Base-by-base conservation (phyloP, 2,113 vertebrate genomes). In the Myiozetetes cayanensis region DNA sequence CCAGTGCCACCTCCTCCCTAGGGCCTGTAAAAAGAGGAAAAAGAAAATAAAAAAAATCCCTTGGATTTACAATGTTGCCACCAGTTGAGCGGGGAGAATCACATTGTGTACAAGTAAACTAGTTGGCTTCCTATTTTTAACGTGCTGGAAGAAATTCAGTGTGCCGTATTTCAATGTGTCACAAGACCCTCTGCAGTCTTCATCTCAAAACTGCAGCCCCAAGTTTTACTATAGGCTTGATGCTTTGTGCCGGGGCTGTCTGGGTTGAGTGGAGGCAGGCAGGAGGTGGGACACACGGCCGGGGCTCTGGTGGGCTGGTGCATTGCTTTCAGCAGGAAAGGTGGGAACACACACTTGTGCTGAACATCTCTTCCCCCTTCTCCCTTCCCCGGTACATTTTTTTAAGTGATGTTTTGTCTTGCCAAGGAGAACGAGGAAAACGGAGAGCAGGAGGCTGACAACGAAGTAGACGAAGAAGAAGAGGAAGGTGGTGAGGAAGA, bases 381-480 rank as follows among this genome's bases (percentile, higher is more conserved):
- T 94, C 76, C 96, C 68, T 93, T 85, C 66, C 90, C 46, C 15
- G 14, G 83, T 89, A 84, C 72, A 17, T 90, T 81, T 84, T 96
- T 96, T 95, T 96, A 95, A 95, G 97, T 96, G 46, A 87, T 94
- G 21, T 94, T 90, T 96, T 97, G 95, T 98, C 73, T 97, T 95
- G 94, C 90, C 71, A 90, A 96, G 97, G 91, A 98, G 97, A 98
- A 98, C 33, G 98, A 98, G 97, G 98, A 98, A 96, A 98, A 98
- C 0, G 98, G 98, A 50, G 98, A 98, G 74, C 98, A 98, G 89
- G 98, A 98, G 92, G 98, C 96, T 3, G 98, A 98, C 86, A 98
- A 98, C 2, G 98, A 98, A 94, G 98, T 98, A 98, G 98, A 98
- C 1, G 98, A 98, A 93, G 98, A 98, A 53, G 98, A 98, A 76